Conservation (phyloP, 2,113 vertebrate species). For the Ifrita kowaldi region DNA sequence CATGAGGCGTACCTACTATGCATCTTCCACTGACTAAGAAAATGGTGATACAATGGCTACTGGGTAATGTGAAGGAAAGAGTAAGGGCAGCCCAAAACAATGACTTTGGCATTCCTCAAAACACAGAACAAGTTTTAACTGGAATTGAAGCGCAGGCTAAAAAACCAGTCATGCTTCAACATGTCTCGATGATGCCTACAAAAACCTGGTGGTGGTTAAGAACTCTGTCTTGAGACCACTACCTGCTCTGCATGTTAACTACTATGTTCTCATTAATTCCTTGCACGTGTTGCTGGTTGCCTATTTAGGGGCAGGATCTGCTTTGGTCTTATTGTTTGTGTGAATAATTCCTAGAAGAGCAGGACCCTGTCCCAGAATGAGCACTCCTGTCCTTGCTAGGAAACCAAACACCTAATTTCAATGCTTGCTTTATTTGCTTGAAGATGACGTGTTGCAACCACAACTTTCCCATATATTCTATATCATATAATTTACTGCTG, state of each 20-base stretch:
- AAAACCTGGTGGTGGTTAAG: neutral
- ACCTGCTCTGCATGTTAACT: neutral
- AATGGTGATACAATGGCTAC: neutral
- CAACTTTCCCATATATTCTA: neutral
- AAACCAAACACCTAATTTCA: neutral
- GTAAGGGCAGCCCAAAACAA: neutral
- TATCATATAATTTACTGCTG: neutral
- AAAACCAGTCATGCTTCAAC: neutral
- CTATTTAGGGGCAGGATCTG: neutral
- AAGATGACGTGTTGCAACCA: neutral
- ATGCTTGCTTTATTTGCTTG: neutral
- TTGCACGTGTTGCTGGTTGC: neutral
- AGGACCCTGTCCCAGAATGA: neutral
- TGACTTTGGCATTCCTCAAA: neutral
- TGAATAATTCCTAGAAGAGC: neutral
- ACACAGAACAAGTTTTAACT: constrained; percentile 16
- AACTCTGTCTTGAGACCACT: neutral
- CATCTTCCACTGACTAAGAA: neutral
- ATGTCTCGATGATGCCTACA: neutral
- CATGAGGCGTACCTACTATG: neutral
- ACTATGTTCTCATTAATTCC: neutral
- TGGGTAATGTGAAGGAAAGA: neutral
- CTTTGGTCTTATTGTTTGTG: neutral
- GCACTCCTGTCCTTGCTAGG: neutral
- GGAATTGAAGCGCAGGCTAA: neutral